These are phyloP conservation scores for Orthonychiurus folsomi DNA, from an alignment of 2,888 invertebrate species.

Conservation along the genomic window DNA sequence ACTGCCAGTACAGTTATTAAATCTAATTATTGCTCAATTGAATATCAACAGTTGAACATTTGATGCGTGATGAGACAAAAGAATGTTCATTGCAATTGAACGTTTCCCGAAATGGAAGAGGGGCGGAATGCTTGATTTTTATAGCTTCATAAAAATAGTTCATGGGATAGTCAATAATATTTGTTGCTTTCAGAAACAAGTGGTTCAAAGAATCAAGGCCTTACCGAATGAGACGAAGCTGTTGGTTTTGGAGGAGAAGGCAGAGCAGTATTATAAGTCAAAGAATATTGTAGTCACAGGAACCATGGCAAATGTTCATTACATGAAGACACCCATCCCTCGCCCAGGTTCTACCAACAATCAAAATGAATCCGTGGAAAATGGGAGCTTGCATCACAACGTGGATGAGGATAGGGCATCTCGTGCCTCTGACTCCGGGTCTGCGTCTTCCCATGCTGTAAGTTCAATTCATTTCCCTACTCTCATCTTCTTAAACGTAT, in stretches of 20 bases:
- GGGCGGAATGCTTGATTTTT: no score
- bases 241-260: constrained; percentile 69
- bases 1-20: no score
- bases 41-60: no score
- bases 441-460: constrained; percentile 38
- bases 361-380: constrained; percentile 19
- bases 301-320: constrained; percentile 48
- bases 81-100: neutral
- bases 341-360: constrained; percentile 21
- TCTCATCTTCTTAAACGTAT: no score
- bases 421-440: constrained; percentile 37
- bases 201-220: constrained; percentile 85
- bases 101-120: no score
- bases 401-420: constrained; percentile 24
- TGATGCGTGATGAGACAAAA: neutral
- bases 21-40: no score
- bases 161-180: no score
- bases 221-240: constrained; percentile 77
- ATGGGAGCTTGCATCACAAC: constrained; percentile 13
- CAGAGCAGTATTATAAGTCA: constrained; percentile 61
- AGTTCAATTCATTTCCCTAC: constrained; percentile 15
- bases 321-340: constrained; percentile 41
- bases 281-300: constrained; percentile 51
- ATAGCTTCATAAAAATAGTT: neutral
- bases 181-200: constrained; percentile 48